Percentiles rank a stretch among this genome's conserved stretches.
phyloP scores from a whole-genome alignment of 92 coral and sea anemone genomes.

The Porites rus region DNA sequence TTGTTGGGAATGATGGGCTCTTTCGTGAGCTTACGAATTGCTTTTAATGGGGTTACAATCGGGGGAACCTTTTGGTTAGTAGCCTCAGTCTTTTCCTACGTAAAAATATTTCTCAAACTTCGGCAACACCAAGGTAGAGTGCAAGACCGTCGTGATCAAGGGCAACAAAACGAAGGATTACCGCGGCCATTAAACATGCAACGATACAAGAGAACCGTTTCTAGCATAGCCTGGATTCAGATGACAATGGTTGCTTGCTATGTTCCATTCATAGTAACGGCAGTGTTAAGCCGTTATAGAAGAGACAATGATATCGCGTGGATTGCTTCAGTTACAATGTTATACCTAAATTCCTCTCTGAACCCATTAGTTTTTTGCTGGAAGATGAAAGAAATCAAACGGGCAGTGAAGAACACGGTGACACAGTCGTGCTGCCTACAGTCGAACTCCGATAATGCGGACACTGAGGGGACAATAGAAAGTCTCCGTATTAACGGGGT shows the following conservation, averaged over 20 bases:
- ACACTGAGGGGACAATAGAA: too few species aligned
- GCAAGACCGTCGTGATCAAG: not conserved
- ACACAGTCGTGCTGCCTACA: not conserved
- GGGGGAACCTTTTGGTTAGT: not conserved
- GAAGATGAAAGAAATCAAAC: not conserved
- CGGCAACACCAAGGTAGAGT: not conserved
- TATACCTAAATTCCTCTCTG: not conserved
- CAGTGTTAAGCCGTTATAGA: not conserved
- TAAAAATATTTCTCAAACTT: not conserved
- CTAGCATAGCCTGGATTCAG: slow-evolving; percentile 11
- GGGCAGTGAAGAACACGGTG: not conserved
- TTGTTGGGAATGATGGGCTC: not conserved
- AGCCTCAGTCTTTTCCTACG: not conserved
- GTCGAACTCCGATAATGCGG: too few species aligned
- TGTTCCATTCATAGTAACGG: not conserved
- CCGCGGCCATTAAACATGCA: not conserved
- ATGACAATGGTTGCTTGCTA: not conserved
- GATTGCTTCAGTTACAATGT: not conserved
- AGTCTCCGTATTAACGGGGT: too few species aligned
- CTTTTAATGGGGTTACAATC: not conserved
- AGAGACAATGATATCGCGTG: not conserved
- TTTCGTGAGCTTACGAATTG: not conserved
- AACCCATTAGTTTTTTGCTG: not conserved
- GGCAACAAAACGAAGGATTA: not conserved
- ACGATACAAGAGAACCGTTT: slow-evolving; percentile 11